phyloP scores from a whole-genome alignment of 2,113 vertebrate genomes.

The Hemiprocne comata region DNA sequence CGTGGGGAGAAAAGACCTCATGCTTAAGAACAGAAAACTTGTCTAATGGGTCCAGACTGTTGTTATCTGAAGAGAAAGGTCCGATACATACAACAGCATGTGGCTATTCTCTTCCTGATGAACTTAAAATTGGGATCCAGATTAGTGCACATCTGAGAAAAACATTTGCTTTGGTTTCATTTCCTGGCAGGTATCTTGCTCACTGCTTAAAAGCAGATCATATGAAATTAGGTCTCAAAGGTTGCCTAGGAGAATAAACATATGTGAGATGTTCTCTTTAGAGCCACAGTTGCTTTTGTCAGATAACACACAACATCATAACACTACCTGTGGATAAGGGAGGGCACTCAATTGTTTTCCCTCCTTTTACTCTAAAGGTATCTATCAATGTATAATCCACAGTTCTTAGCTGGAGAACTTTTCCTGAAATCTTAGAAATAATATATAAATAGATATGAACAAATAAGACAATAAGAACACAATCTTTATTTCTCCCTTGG shows the following conservation, averaged over 20 bases:
- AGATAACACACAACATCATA: neutral
- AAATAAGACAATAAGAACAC: neutral
- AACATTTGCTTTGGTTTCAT: neutral
- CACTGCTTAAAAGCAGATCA: neutral
- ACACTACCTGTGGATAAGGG: neutral
- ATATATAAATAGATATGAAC: neutral
- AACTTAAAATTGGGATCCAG: neutral
- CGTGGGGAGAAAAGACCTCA: no score
- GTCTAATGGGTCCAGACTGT: neutral
- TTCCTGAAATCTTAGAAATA: neutral
- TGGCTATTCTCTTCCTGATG: neutral
- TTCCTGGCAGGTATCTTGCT: neutral
- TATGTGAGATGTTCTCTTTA: neutral
- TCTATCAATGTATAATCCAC: neutral
- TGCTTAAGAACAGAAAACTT: neutral
- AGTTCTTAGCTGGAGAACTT: neutral
- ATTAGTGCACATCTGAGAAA: neutral
- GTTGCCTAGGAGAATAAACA: neutral
- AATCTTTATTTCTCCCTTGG: neutral
- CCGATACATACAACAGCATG: neutral
- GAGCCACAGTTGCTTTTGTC: neutral
- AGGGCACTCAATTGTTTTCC: neutral
- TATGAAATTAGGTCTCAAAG: neutral
- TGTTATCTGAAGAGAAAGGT: neutral
- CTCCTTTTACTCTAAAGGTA: neutral